Percentiles rank a stretch among this genome's conserved stretches.
Conservation (phyloP, 2,888 invertebrate genomes). For the Invenusta paracnida region DNA sequence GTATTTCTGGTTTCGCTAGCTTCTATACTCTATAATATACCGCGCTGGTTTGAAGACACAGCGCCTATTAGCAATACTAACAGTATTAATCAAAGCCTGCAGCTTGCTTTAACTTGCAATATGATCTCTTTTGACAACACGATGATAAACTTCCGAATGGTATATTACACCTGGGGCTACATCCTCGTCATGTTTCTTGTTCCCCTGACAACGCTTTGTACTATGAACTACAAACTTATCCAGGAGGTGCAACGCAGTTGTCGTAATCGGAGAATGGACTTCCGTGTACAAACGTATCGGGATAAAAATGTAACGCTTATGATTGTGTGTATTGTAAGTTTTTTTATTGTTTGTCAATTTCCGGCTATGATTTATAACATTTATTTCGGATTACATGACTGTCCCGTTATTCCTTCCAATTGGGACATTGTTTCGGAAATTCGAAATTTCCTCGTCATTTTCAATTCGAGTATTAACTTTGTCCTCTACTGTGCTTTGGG, state of each 20-base stretch:
- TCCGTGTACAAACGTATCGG: background rate
- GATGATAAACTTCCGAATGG: background rate
- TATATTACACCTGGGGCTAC: slow-evolving; percentile 31
- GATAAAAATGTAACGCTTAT: slow-evolving; percentile 33
- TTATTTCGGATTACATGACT: background rate
- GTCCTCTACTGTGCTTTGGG: slow-evolving; percentile 92
- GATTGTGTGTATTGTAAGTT: background rate
- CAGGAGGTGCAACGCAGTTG: background rate
- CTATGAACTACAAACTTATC: slow-evolving; percentile 29
- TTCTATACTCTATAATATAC: slow-evolving; percentile 48
- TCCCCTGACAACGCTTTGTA: slow-evolving; percentile 2
- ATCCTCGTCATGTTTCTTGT: slow-evolving; percentile 31
- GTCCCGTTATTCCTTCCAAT: background rate
- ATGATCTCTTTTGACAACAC: background rate
- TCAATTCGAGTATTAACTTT: slow-evolving; percentile 91
- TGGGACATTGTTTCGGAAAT: slow-evolving; percentile 41
- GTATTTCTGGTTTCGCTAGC: background rate
- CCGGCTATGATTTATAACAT: slow-evolving; percentile 35
- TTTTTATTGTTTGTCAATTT: slow-evolving; percentile 34
- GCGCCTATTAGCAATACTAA: slow-evolving; percentile 30
- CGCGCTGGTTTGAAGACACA: slow-evolving; percentile 48
- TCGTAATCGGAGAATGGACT: background rate
- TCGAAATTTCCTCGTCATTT: slow-evolving; percentile 82
- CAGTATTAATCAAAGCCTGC: background rate
- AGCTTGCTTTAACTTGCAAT: background rate